Base-by-base conservation (phyloP, 2,888 invertebrate genomes). In the Cataglyphis altisquamis region DNA sequence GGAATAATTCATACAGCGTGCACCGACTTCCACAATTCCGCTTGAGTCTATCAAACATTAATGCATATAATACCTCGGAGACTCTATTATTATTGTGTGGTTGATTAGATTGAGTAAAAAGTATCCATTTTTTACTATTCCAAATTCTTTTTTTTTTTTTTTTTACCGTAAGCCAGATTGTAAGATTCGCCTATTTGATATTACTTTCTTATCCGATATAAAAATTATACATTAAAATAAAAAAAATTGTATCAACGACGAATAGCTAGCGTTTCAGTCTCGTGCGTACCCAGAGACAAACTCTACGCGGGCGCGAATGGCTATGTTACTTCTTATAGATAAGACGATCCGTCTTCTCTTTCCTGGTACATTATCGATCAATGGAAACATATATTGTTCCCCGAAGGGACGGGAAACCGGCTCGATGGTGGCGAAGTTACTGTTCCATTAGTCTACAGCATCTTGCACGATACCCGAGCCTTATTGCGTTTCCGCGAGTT, bases 401-500 rank as follows among this genome's bases (percentile, higher is more conserved):
- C 70, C 60, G 60, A 41, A 45, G 78, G 57, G 57, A 70, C 60
- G 57, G 55, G 55, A 66, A 66, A 66, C 60, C 57, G 57, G 36
- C 68, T n/a, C 32, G 41, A n/a, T 67, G 55, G 64, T 67, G 78
- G 68, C 68, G 25, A 80, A 80, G 70, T 80, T 80, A 80, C 78
- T 45, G 78, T 80, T 80, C 78, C 78, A 80, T 80, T 80, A 80
- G 78, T 80, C 45, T 68, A 60, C 60, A 80, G 78, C 78, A 80
- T 80, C 78, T 80, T 80, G 78, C 68, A 60, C 78, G 70, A 80
- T 80, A 80, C 36, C 78, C 70, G 60, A 80, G 70, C 78, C 70
- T 80, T 80, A 80, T 80, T 80, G 78, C 68, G 70, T 80, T 80
- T 80, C 78, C 70, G 60, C 68, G 78, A 80, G 78, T 80, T 80